Evolutionary conservation across 2,113 vertebrate species (phyloP).

Genomic region (Deroptyus accipitrinus): DNA sequence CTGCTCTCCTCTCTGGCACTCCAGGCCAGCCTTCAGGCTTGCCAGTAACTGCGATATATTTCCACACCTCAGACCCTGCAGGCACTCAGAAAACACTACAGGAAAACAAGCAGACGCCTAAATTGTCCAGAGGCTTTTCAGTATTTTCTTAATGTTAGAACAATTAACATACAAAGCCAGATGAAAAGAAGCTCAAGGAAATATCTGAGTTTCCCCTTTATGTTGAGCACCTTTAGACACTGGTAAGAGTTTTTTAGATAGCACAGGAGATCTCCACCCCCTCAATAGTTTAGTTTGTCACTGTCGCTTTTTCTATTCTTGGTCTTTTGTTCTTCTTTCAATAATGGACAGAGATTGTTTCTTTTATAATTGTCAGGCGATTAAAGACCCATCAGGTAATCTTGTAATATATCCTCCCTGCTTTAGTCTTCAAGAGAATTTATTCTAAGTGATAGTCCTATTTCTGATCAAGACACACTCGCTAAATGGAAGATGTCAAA

Average conservation of each 20-base stretch:
- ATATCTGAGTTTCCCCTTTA: neutral
- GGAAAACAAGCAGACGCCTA: neutral
- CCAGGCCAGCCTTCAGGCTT: neutral
- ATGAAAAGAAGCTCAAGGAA: neutral
- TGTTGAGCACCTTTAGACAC: neutral
- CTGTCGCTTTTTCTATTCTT: neutral
- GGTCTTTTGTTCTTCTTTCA: neutral
- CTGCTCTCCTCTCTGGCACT: neutral
- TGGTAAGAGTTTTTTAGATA: neutral
- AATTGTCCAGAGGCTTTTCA: neutral
- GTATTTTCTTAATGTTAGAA: neutral
- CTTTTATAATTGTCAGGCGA: constrained; percentile 5
- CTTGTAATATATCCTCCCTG: neutral
- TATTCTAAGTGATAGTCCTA: constrained; percentile 27
- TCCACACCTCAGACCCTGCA: neutral
- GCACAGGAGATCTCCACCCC: neutral
- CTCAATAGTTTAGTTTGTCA: neutral
- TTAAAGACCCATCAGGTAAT: constrained; percentile 53
- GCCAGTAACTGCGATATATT: neutral
- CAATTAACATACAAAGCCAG: neutral
- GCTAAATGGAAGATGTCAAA: constrained; percentile 26
- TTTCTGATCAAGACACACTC: constrained; percentile 32
- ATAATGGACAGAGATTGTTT: constrained; percentile 30
- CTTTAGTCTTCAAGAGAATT: constrained; percentile 50
- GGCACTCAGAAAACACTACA: neutral